Evolutionary conservation across 2,888 invertebrate genomes (phyloP).

Genomic region (Onthophagus sagittarius): DNA sequence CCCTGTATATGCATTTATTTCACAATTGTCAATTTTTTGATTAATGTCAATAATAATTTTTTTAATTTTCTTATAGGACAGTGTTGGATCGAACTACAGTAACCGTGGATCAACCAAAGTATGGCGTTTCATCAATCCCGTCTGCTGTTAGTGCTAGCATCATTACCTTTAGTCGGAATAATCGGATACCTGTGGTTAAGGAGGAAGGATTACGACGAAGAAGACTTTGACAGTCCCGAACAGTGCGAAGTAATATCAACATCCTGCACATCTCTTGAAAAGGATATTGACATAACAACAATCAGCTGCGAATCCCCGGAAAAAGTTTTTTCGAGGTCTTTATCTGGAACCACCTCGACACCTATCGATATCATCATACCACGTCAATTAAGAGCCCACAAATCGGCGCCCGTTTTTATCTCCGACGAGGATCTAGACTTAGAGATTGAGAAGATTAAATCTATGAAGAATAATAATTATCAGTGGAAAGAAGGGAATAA

Average conservation of each 20-base stretch:
- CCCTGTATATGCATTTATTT: background rate
- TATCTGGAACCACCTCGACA: slow-evolving; percentile 58
- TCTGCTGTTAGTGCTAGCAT: slow-evolving; percentile 70
- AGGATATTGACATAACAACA: slow-evolving; percentile 49
- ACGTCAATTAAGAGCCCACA: slow-evolving; percentile 39
- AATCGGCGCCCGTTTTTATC: slow-evolving; percentile 54
- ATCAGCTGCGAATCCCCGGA: slow-evolving; percentile 9
- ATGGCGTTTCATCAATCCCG: slow-evolving; percentile 69
- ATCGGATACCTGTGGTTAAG: slow-evolving; percentile 79
- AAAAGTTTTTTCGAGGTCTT: slow-evolving; percentile 46
- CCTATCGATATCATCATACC: slow-evolving; percentile 62
- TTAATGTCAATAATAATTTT: background rate
- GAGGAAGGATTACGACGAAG: slow-evolving; percentile 52
- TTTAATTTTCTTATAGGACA: slow-evolving; percentile 42
- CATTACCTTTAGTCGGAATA: slow-evolving; percentile 74
- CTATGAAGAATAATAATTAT: slow-evolving; percentile 47
- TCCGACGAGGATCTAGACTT: slow-evolving; percentile 66
- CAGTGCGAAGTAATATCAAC: slow-evolving; percentile 16
- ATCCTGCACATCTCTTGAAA: slow-evolving; percentile 40
- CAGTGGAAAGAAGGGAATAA: slow-evolving; percentile 14
- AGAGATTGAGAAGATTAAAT: slow-evolving; percentile 61
- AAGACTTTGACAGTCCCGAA: slow-evolving; percentile 11
- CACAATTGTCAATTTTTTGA: background rate
- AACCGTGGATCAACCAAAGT: slow-evolving; percentile 66
- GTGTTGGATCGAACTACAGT: slow-evolving; percentile 46